A percentile compares a stretch with the other conserved stretches of the same genome.
Evolutionary conservation across 2,113 vertebrate species (phyloP).

Genomic region (Zapornia atra): DNA sequence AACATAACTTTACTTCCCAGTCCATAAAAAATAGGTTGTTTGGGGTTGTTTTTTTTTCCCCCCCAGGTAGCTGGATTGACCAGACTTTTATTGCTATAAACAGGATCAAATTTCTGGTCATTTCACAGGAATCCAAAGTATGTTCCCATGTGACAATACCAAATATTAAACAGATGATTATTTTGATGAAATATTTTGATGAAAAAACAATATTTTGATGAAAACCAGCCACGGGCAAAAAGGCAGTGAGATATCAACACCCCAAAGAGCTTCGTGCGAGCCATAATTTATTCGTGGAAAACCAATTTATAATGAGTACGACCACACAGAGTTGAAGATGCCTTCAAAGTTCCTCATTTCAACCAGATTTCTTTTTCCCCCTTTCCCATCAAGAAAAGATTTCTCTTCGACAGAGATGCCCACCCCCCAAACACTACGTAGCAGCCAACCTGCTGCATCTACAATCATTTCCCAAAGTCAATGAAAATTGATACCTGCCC

Average conservation of each 20-base stretch:
- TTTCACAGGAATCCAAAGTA: neutral
- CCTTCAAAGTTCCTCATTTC: neutral
- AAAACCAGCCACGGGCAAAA: neutral
- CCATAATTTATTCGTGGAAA: neutral
- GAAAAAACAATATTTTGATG: neutral
- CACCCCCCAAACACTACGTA: too few species aligned
- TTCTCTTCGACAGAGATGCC: neutral
- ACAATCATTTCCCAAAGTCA: neutral
- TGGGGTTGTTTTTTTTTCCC: too few species aligned
- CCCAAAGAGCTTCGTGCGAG: neutral
- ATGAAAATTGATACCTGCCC: neutral
- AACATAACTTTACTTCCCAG: neutral
- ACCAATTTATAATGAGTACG: neutral
- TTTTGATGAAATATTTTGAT: too few species aligned
- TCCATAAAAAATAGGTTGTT: neutral
- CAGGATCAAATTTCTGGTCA: neutral
- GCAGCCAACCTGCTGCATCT: neutral
- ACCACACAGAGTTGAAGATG: neutral
- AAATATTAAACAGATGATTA: neutral
- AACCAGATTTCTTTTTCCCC: neutral
- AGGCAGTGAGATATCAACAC: neutral
- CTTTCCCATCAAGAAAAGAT: too few species aligned
- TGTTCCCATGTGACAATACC: neutral
- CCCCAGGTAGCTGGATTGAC: neutral
- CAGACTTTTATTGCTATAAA: neutral